Evolutionary conservation across 2,888 invertebrate genomes (phyloP), one percentile per base, ranked within the genome.

Genomic region (Cryptophagus acutangulus): DNA sequence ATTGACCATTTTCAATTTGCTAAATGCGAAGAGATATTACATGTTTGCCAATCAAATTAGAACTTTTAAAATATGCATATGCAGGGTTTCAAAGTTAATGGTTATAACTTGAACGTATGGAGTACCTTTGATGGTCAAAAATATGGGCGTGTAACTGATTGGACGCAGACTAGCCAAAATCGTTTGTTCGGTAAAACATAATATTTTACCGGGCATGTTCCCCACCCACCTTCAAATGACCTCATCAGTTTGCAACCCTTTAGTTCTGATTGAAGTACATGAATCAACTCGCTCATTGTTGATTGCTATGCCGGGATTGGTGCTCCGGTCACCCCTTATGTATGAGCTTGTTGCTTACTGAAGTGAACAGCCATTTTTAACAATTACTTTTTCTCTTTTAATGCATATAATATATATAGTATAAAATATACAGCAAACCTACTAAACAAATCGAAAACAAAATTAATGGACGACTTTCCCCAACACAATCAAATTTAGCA

Each of bases 181-280:
- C 24, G 24, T 20, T 20, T 20, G 24, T 20, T 20, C n/a, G 24
- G 24, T 31, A 29, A 29, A 5, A 29, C 12, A 10, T 31, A 15
- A 8, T 3, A 31, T 31, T 31, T 31, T 15, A 31, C n/a, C 5
- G 31, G 31, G 31, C 13, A 4, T 12, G 8, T 12, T 28, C 54
- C 52, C 51, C 48, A 46, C 50, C 50, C 52, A 50, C 48, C 49
- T 54, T 50, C 41, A 55, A 59, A 60, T 64, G 63, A 63, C 62
- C 64, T 64, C 64, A 62, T 63, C 64, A 58, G 55, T 54, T 61
- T 59, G 54, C 51, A 57, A 59, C 60, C 64, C 62, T 58, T 60
- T 58, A 43, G 54, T 48, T 45, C 58, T 59, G 62, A 64, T 64
- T 63, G 64, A 62, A 61, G 61, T 61, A 55, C 54, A 58, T 59